Evolutionary conservation across 2,113 vertebrate species (phyloP).

Genomic region (Tenebrosternarchus preto): DNA sequence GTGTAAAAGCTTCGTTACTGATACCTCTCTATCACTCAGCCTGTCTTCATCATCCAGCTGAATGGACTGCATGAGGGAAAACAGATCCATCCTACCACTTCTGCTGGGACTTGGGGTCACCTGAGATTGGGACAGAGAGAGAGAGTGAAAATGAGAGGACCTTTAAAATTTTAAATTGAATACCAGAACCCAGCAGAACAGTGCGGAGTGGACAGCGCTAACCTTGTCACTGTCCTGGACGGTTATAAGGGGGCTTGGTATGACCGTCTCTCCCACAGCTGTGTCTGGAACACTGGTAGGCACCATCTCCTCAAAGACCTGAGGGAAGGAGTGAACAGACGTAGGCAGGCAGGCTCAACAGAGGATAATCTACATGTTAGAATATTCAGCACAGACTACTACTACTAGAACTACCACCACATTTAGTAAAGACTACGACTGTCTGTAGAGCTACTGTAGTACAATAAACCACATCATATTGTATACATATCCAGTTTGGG

Average conservation of each 20-base stretch:
- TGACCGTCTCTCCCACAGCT: neutral
- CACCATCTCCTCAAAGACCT: constrained; percentile 65
- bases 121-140: constrained; percentile 45
- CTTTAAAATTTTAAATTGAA: too few relatives aligned
- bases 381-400: too few relatives aligned
- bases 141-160: neutral
- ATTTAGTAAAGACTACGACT: too few relatives aligned
- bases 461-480: too few relatives aligned
- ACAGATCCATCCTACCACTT: constrained; percentile 87
- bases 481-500: too few relatives aligned
- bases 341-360: too few relatives aligned
- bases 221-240: constrained; percentile 67
- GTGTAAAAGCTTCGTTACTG: neutral
- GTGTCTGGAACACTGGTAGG: neutral
- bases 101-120: constrained; percentile 60
- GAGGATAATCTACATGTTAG: too few relatives aligned
- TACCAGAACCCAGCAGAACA: neutral
- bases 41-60: constrained; percentile 75
- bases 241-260: constrained; percentile 58
- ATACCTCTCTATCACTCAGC: constrained; percentile 59
- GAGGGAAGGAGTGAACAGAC: neutral
- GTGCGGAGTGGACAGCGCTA: neutral
- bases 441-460: too few relatives aligned
- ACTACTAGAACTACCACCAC: too few relatives aligned
- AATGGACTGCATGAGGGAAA: constrained; percentile 91